Percentiles rank a stretch among this genome's conserved stretches.
Evolutionary conservation across 2,888 invertebrate species (phyloP).

Genomic region (Scaptomyza tumidula): DNA sequence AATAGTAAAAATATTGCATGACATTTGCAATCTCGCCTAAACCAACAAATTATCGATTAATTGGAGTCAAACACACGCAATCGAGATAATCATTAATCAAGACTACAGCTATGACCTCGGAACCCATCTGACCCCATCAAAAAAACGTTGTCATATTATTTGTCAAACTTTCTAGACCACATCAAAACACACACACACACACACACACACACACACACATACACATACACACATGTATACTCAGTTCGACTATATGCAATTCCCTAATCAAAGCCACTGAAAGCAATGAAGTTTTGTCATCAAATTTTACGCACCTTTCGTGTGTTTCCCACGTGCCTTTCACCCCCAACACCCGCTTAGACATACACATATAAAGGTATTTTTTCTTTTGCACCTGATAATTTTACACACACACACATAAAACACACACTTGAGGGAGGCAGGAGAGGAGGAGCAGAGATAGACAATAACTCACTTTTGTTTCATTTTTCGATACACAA

Average conservation of each 20-base stretch:
- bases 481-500: conserved; percentile 82
- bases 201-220: conserved; percentile 5
- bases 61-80: neutral
- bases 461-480: conserved; percentile 83
- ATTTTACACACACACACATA: conserved; percentile 47
- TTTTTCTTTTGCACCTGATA: conserved; percentile 60
- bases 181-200: conserved; percentile 21
- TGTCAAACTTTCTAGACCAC: conserved; percentile 57
- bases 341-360: neutral
- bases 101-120: neutral
- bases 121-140: conserved; percentile 23
- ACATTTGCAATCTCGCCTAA: neutral
- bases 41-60: conserved; percentile 37
- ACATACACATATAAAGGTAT: conserved; percentile 23
- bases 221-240: neutral
- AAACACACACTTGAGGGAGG: conserved; percentile 15
- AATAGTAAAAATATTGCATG: too few species aligned
- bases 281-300: conserved; percentile 68
- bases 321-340: conserved; percentile 37
- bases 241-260: conserved; percentile 29
- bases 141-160: conserved; percentile 42
- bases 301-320: conserved; percentile 69
- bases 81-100: conserved; percentile 50
- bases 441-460: conserved; percentile 13
- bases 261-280: conserved; percentile 65